phyloP scores from a whole-genome alignment of 2,888 invertebrate genomes.

The Polylopha cassiicola region DNA sequence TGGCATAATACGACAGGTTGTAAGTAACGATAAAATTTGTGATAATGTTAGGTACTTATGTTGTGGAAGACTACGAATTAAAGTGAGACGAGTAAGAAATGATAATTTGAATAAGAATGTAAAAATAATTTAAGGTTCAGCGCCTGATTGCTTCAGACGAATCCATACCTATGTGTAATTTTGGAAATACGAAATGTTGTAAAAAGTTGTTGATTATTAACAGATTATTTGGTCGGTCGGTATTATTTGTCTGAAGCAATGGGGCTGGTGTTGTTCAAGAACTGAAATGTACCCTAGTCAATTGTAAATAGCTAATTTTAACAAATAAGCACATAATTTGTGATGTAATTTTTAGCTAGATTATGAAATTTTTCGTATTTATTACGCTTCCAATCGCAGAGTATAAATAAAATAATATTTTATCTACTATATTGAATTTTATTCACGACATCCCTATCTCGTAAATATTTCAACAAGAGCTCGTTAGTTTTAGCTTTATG shows the following conservation, averaged over 20 bases:
- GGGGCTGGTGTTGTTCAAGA: slow-evolving; percentile 56
- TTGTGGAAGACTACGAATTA: slow-evolving; percentile 40
- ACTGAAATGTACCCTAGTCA: slow-evolving; percentile 77
- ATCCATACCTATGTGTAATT: too few relatives aligned
- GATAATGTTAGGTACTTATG: slow-evolving; percentile 71
- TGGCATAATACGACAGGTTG: slow-evolving; percentile 39
- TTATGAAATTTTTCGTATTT: slow-evolving; percentile 71
- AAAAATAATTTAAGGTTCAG: slow-evolving; percentile 24
- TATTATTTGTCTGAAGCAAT: slow-evolving; percentile 18
- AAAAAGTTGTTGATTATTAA: too few relatives aligned
- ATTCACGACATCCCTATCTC: slow-evolving; percentile 28
- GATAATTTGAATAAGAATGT: slow-evolving; percentile 43
- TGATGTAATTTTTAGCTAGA: slow-evolving; percentile 74
- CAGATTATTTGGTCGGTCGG: not conserved
- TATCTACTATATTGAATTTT: slow-evolving; percentile 61
- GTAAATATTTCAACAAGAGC: slow-evolving; percentile 19
- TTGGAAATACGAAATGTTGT: too few relatives aligned
- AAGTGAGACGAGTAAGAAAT: slow-evolving; percentile 39
- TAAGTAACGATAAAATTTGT: slow-evolving; percentile 50
- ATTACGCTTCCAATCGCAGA: slow-evolving; percentile 76
- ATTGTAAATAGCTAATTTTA: slow-evolving; percentile 68
- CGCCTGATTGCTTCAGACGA: slow-evolving; percentile 17
- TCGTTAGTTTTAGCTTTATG: slow-evolving; percentile 10
- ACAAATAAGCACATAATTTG: slow-evolving; percentile 67
- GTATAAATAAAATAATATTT: slow-evolving; percentile 75